Percentiles rank a stretch among this genome's conserved stretches.
Conservation (phyloP, 1,140 invertebrate species). For the Drusus annulatus region DNA sequence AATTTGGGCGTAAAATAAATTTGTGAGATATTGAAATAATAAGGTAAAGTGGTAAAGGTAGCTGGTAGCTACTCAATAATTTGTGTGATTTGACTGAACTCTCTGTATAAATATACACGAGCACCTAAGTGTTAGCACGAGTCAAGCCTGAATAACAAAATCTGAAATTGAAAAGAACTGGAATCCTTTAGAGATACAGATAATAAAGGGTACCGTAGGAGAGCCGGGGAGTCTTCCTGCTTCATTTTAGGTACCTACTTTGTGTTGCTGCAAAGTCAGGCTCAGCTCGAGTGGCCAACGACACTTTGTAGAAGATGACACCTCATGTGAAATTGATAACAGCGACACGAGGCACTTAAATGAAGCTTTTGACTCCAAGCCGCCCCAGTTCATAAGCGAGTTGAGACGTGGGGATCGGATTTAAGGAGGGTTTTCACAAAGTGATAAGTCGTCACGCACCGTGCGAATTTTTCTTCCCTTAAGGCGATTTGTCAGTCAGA, state of each 20-base stretch:
- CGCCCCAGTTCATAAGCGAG: neutral
- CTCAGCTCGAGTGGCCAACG: neutral
- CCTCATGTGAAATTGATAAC: neutral
- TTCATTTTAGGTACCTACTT: slow-evolving; percentile 60
- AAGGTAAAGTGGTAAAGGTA: no score
- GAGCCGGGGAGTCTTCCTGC: slow-evolving; percentile 67
- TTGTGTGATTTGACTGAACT: neutral
- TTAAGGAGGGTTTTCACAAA: slow-evolving; percentile 40
- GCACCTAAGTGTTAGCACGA: neutral
- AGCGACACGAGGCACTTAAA: neutral
- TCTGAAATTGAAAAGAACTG: slow-evolving; percentile 1
- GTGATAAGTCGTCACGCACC: slow-evolving; percentile 59
- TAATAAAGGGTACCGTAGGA: slow-evolving; percentile 48
- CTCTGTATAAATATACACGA: neutral
- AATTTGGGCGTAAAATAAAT: no score
- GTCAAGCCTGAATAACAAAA: slow-evolving; percentile 58
- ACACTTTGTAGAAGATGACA: neutral
- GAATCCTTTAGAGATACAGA: slow-evolving; percentile 17
- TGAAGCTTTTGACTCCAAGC: neutral
- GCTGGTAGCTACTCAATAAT: no score
- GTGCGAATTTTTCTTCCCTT: slow-evolving; percentile 59
- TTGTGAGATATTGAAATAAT: no score
- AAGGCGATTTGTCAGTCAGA: slow-evolving; percentile 59
- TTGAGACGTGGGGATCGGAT: slow-evolving; percentile 13
- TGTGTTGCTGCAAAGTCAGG: neutral